Base-by-base conservation (phyloP, 2,113 vertebrate species). In the Cryptotis parvus region DNA sequence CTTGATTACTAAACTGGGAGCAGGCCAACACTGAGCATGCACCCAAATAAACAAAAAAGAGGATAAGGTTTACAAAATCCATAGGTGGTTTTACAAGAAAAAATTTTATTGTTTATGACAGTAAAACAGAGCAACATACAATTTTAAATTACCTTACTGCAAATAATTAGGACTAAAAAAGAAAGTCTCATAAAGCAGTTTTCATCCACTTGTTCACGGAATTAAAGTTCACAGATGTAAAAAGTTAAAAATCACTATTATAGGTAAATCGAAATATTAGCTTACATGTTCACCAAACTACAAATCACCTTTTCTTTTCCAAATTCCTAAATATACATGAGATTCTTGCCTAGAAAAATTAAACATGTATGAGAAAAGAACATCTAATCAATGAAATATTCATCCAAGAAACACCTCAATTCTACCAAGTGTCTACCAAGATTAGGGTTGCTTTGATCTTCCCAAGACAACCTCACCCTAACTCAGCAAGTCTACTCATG, bases 61-160 rank as follows among this genome's bases (percentile, higher is more conserved):
- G 14, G 45, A 49, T 49, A 20, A 61, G 26, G 26, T 65, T 65
- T 31, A 65, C 63, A 31, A 29, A 65, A 31, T 65, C 27, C 63
- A 27, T 6, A 65, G 27, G 27, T 65, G 5, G 27, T 65, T 65
- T 65, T 65, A 49, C 9, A 61, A 65, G 63, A 29, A 65, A 49
- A 49, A 10, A 26, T 65, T 61, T 61, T 6, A 20, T 61, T 61
- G 58, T 24, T 49, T 61, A 20, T 61, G 58, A 61, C 26, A 61
- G 45, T 61, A 61, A 61, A 52, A 89, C 31, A 87, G 39, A 75
- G 27, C n/a, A 70, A 85, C 18, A 58, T 74, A 90, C 3, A 76
- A 77, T 82, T 92, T 90, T 69, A 96, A 94, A 89, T 92, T 16
- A 91, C 26, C 18, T 89, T 83, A 14, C 41, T 92, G 58, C 26